Percentiles rank a stretch among this genome's conserved stretches.
phyloP scores from a whole-genome alignment of 2,797 vertebrate genomes.

The Poeciliopsis turneri region DNA sequence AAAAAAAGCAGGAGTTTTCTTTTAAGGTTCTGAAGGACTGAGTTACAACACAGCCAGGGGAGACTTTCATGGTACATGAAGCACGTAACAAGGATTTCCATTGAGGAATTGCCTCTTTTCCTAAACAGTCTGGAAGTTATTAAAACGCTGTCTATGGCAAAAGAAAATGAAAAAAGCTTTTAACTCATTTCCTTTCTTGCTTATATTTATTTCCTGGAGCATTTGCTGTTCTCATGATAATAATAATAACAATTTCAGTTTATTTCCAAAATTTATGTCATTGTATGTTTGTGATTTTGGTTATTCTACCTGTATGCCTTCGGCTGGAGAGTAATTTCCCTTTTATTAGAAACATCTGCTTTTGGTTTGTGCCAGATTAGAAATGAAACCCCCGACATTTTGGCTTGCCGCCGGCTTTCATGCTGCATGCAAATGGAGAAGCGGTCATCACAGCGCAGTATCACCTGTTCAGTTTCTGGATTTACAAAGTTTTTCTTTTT shows the following conservation, averaged over 20 bases:
- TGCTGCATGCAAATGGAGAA: not conserved
- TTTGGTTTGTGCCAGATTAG: constrained; percentile 6
- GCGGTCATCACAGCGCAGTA: not conserved
- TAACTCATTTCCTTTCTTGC: not conserved
- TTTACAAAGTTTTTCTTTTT: not conserved
- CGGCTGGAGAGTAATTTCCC: not conserved
- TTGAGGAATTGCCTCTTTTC: not conserved
- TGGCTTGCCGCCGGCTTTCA: constrained; percentile 2
- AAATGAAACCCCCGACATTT: not conserved
- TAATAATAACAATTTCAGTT: not conserved
- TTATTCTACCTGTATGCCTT: constrained; percentile 7
- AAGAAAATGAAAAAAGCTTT: not conserved
- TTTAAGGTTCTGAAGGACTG: not conserved
- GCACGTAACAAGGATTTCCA: not conserved
- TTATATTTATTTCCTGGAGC: not conserved
- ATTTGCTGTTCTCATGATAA: not conserved
- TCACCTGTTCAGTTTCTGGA: not conserved
- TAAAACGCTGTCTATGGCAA: constrained; percentile 1
- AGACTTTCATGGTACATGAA: not conserved
- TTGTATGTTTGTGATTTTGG: not conserved
- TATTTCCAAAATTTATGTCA: not conserved
- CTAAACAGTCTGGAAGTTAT: not conserved
- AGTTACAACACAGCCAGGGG: not conserved
- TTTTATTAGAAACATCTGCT: constrained; percentile 4
- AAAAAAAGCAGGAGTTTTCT: not conserved